A percentile compares a stretch with the other conserved stretches of the same genome.
Evolutionary conservation across 1,140 invertebrate genomes (phyloP).

Genomic region (Megalonaias nervosa): DNA sequence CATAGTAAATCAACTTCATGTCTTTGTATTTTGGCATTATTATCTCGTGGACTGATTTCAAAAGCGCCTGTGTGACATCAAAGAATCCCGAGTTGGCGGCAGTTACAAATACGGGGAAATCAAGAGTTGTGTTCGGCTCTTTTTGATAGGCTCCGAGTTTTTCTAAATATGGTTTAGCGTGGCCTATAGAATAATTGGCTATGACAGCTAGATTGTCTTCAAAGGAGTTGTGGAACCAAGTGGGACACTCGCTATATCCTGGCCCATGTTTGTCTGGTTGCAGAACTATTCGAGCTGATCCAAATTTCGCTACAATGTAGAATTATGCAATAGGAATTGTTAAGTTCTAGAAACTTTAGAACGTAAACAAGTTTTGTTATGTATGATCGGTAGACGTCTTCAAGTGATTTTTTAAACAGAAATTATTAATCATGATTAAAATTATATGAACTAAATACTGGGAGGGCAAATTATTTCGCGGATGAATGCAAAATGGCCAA

Average conservation of each 20-base stretch:
- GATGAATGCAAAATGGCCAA: too few species aligned
- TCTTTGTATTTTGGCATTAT: conserved; percentile 21
- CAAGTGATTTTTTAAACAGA: too few species aligned
- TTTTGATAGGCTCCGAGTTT: background rate
- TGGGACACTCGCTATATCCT: background rate
- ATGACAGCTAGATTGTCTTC: conserved; percentile 18
- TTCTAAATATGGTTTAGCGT: background rate
- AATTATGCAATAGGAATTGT: too few species aligned
- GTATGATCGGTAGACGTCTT: too few species aligned
- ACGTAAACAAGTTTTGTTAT: too few species aligned
- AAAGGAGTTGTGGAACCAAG: conserved; percentile 18
- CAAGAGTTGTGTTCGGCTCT: background rate
- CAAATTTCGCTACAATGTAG: too few species aligned
- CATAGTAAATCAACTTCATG: conserved; percentile 26
- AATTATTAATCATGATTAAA: too few species aligned
- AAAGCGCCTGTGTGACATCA: conserved; percentile 8
- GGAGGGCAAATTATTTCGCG: too few species aligned
- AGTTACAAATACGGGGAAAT: conserved; percentile 25
- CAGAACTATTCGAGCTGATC: too few species aligned
- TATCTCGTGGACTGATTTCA: conserved; percentile 16
- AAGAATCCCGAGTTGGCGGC: conserved; percentile 23
- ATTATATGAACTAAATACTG: too few species aligned
- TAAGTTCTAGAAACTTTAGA: too few species aligned
- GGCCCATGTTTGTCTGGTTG: too few species aligned
- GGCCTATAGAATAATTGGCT: conserved; percentile 6